Evolutionary conservation across 1,140 invertebrate species (phyloP).

Genomic region (Bombus soroeensis): DNA sequence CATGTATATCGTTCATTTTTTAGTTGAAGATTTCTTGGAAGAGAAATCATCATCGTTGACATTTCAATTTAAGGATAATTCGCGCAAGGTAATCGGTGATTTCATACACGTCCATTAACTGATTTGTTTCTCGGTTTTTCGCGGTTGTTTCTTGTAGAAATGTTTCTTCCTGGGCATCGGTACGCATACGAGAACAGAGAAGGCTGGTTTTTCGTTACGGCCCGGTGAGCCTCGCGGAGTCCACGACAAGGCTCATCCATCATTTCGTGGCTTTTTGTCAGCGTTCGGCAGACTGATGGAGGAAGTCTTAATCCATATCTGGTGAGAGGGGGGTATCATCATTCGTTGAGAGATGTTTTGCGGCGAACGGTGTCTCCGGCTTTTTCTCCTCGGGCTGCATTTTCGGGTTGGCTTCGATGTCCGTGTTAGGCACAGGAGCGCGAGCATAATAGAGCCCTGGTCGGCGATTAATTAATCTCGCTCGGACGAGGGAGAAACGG

Average conservation of each 20-base stretch:
- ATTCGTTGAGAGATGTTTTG: conserved; percentile 61
- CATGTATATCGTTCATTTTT: not conserved
- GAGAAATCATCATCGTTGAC: not conserved
- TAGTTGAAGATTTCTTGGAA: not conserved
- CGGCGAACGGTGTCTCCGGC: conserved; percentile 27
- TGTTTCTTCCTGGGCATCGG: not conserved
- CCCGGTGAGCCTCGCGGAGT: conserved; percentile 37
- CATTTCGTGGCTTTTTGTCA: conserved; percentile 63
- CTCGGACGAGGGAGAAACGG: not conserved
- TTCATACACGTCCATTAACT: conserved; percentile 47
- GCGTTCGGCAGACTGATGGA: conserved; percentile 61
- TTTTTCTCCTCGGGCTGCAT: conserved; percentile 46
- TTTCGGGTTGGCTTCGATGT: conserved; percentile 27
- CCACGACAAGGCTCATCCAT: conserved; percentile 50
- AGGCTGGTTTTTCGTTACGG: conserved; percentile 51
- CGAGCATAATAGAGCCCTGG: conserved; percentile 34
- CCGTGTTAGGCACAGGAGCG: conserved; percentile 24
- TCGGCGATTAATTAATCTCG: conserved; percentile 50
- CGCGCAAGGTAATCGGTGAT: conserved; percentile 11
- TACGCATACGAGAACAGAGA: conserved; percentile 22
- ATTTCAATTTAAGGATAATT: conserved; percentile 6
- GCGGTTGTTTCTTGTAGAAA: not conserved
- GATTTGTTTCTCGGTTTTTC: conserved; percentile 32
- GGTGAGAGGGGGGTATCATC: conserved; percentile 50
- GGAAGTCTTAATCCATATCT: conserved; percentile 66